Evolutionary conservation across 2,113 vertebrate species (phyloP).

Genomic region (Psettodes erumei): DNA sequence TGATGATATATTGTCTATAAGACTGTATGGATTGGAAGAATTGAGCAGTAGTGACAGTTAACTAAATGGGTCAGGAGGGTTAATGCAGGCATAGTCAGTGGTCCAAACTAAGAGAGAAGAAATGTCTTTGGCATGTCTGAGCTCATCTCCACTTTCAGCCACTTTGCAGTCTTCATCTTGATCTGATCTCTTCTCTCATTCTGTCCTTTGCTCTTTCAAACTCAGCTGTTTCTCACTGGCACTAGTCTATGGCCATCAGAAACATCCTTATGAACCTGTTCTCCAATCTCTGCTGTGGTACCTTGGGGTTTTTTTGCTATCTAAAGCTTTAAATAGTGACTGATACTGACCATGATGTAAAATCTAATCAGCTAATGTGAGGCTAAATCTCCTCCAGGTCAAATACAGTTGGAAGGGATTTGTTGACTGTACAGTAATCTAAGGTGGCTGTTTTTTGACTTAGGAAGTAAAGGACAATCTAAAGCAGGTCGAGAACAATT

Average conservation of each 20-base stretch:
- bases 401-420: background rate
- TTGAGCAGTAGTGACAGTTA: slow-evolving; percentile 22
- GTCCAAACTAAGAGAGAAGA: slow-evolving; percentile 70
- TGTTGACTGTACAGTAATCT: background rate
- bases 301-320: background rate
- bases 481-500: background rate
- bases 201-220: slow-evolving; percentile 59
- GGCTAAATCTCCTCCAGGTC: background rate
- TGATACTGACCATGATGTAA: background rate
- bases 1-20: background rate
- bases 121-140: slow-evolving; percentile 80
- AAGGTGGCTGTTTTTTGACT: background rate
- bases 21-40: background rate
- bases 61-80: slow-evolving; percentile 67
- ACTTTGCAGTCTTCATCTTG: slow-evolving; percentile 80
- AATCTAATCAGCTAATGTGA: background rate
- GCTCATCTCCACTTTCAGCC: slow-evolving; percentile 84
- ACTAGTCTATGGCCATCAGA: slow-evolving; percentile 14
- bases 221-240: slow-evolving; percentile 66
- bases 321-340: background rate
- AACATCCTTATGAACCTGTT: background rate
- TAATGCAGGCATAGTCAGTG: slow-evolving; percentile 47
- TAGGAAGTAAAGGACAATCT: background rate
- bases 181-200: slow-evolving; percentile 61
- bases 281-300: background rate